Evolutionary conservation across 2,113 vertebrate species (phyloP).

Genomic region (Patagioenas fasciata): DNA sequence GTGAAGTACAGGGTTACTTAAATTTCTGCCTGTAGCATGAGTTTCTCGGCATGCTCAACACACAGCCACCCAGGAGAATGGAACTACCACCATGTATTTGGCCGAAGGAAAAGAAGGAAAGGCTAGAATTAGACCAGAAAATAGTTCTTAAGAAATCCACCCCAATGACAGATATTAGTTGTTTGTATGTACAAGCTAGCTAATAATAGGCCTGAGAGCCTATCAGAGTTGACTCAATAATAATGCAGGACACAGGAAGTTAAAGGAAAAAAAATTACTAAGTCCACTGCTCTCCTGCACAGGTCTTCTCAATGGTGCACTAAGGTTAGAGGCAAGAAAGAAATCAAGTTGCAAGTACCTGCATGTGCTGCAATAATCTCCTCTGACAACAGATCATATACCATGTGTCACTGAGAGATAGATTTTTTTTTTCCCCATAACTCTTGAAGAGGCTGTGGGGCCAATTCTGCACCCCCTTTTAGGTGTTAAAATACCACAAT

Average conservation of each 20-base stretch:
- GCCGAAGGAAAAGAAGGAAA: not conserved
- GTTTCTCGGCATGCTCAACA: not conserved
- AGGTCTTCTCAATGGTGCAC: no score
- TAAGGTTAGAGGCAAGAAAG: not conserved
- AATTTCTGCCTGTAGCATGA: fast-evolving
- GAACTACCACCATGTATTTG: fast-evolving
- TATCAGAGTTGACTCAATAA: not conserved
- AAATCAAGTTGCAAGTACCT: not conserved
- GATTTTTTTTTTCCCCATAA: not conserved
- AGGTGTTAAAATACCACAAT: not conserved
- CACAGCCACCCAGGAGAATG: not conserved
- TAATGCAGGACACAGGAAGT: not conserved
- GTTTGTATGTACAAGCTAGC: not conserved
- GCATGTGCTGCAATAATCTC: fast-evolving
- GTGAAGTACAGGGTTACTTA: not conserved
- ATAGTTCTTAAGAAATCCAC: not conserved
- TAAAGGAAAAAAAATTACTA: not conserved
- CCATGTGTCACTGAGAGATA: fast-evolving
- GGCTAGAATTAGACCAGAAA: not conserved
- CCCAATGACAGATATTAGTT: fast-evolving
- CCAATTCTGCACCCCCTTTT: not conserved
- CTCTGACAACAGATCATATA: fast-evolving
- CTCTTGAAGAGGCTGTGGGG: not conserved
- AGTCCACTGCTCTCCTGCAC: not conserved
- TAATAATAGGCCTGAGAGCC: not conserved